Conservation (phyloP, 1,140 invertebrate genomes). For the Procambarus virginalis region DNA sequence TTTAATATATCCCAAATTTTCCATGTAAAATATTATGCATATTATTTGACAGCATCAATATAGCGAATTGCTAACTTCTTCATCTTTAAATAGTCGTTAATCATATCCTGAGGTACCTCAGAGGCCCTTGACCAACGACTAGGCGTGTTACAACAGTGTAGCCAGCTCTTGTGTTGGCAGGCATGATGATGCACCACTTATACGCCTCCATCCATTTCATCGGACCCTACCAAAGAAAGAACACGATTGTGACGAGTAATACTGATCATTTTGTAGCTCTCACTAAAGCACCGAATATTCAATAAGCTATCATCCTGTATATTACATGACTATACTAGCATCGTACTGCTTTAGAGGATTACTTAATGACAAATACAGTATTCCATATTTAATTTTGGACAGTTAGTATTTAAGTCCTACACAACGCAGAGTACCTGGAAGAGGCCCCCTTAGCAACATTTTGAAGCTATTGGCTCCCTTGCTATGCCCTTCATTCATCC, state of each 20-base stretch:
- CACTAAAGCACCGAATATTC: no score
- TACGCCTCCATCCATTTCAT: constrained; percentile 11
- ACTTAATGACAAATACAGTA: no score
- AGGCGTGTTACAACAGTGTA: constrained; percentile 19
- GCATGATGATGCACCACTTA: not conserved
- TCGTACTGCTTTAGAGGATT: no score
- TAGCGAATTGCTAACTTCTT: no score
- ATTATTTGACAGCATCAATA: no score
- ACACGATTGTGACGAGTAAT: not conserved
- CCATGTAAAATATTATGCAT: no score
- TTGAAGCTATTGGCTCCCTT: constrained; percentile 21
- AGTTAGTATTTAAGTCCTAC: no score
- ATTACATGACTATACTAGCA: no score
- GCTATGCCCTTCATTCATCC: constrained; percentile 7
- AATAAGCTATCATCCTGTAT: no score
- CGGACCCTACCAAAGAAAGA: not conserved
- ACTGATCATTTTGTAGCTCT: no score
- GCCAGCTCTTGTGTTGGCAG: constrained; percentile 15
- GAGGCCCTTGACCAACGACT: constrained; percentile 30
- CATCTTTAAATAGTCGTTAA: not conserved
- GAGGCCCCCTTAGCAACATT: constrained; percentile 48
- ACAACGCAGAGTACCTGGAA: constrained; percentile 30
- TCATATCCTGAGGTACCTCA: constrained; percentile 13
- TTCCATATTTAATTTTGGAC: no score
- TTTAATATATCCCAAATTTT: no score